Evolutionary conservation across 2,797 vertebrate genomes (phyloP).

Genomic region (Babyrousa celebensis): DNA sequence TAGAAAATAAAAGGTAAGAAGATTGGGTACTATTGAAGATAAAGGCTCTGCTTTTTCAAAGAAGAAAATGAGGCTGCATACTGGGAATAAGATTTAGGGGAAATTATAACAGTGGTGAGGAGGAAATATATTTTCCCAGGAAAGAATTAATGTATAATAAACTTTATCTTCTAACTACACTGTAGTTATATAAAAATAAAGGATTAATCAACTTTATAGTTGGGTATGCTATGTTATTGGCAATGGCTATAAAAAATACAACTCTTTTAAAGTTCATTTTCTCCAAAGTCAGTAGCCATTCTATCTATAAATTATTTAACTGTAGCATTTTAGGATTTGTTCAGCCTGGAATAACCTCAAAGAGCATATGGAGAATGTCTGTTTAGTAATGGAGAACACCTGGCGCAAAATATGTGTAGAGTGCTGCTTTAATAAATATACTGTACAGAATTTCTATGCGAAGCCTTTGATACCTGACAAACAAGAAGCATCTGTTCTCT

Average conservation of each 20-base stretch:
- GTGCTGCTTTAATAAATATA: constrained; percentile 47
- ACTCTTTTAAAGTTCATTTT: constrained; percentile 38
- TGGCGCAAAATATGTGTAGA: constrained; percentile 54
- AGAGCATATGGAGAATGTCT: constrained; percentile 71
- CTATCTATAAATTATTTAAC: constrained; percentile 47
- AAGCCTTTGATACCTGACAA: constrained; percentile 62
- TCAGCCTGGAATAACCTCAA: constrained; percentile 64
- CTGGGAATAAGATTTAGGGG: background rate
- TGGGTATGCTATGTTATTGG: background rate
- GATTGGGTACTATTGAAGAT: background rate
- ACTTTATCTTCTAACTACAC: background rate
- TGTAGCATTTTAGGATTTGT: constrained; percentile 60
- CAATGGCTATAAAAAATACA: constrained; percentile 48
- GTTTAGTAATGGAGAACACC: constrained; percentile 57
- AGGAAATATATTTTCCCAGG: background rate
- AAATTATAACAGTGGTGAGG: background rate
- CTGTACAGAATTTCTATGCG: constrained; percentile 8
- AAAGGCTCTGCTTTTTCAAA: background rate
- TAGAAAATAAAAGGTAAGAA: background rate
- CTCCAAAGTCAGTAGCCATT: constrained; percentile 3
- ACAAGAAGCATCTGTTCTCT: constrained; percentile 69
- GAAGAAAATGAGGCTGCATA: background rate
- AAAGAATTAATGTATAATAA: background rate
- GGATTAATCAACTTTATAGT: background rate
- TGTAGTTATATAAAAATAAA: background rate